A percentile compares a stretch with the other conserved stretches of the same genome.
phyloP scores from a whole-genome alignment of 2,888 invertebrate genomes.

The Eledone cirrhosa region DNA sequence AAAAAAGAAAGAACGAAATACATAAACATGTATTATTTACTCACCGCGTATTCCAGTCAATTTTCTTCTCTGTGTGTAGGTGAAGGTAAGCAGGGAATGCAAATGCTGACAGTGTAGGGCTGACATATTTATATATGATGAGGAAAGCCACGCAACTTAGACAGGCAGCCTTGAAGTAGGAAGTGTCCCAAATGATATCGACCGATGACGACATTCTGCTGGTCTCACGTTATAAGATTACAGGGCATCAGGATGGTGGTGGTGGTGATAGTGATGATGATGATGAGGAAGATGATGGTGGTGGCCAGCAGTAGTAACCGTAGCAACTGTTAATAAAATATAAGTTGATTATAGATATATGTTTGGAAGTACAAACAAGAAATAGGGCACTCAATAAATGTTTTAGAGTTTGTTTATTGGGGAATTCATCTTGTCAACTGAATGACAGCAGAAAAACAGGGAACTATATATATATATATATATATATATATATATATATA shows the following conservation, averaged over 20 bases:
- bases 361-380: too few relatives aligned
- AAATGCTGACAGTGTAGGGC: constrained; percentile 50
- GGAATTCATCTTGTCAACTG: too few relatives aligned
- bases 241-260: too few relatives aligned
- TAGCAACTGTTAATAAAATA: constrained; percentile 4
- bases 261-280: too few relatives aligned
- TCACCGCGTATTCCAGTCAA: constrained; percentile 60
- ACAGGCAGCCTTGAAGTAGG: constrained; percentile 53
- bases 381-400: too few relatives aligned
- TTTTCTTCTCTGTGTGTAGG: constrained; percentile 48
- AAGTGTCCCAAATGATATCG: constrained; percentile 38
- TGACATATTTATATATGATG: constrained; percentile 53
- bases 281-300: too few relatives aligned
- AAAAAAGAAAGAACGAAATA: not conserved
- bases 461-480: too few relatives aligned
- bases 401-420: too few relatives aligned
- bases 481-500: too few relatives aligned
- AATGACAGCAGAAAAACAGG: too few relatives aligned
- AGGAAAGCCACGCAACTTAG: constrained; percentile 54
- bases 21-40: not conserved
- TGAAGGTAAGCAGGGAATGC: constrained; percentile 45
- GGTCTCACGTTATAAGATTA: not conserved
- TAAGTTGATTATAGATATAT: too few relatives aligned
- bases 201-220: constrained; percentile 19
- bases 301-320: not conserved